Evolutionary conservation across 2,113 vertebrate species (phyloP), one percentile per base, ranked within the genome.

Genomic region (Corvus hawaiiensis): DNA sequence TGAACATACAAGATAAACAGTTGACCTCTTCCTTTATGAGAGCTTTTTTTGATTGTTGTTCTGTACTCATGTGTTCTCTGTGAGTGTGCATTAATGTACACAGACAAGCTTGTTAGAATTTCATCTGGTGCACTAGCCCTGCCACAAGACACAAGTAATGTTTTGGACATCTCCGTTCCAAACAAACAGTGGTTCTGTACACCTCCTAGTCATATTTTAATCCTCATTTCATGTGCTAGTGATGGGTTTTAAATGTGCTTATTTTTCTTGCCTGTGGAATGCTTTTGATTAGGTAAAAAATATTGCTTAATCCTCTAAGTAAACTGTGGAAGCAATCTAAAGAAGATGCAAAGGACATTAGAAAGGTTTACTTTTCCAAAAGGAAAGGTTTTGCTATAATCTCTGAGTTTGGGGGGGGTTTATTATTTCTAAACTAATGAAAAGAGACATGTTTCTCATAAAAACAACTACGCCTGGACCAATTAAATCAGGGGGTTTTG

Each of bases 401-500:
- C 20, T n/a, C 35, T 67, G 26, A 20, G 16, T 54, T 78, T 46
- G 30, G 15, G 7, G 1, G 1, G 8, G 6, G 66, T 67, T 55
- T 24, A 26, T 59, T 68, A 27, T 83, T 92, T 79, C 37, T 66
- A 73, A 85, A 49, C 41, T 43, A 66, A 30, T 48, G 28, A 64
- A 33, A 73, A 87, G 69, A 59, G 20, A 12, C 12, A 8, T 6
- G 1, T 82, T 84, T 84, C 21, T 85, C 49, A 35, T 67, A 33
- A 84, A 72, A 78, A 32, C 22, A 56, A 2, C 22, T 43, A 6
- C 11, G 24, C 13, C 19, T 51, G 41, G 19, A 28, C 10, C 20
- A 37, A 46, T 62, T 90, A 28, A 87, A 54, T 41, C 2, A 0
- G 6, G 0, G 0, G 1, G 10, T 41, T 51, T 86, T 58, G 24